Evolutionary conservation across 2,888 invertebrate species (phyloP).

Genomic region (Phyllotreta cruciferae): DNA sequence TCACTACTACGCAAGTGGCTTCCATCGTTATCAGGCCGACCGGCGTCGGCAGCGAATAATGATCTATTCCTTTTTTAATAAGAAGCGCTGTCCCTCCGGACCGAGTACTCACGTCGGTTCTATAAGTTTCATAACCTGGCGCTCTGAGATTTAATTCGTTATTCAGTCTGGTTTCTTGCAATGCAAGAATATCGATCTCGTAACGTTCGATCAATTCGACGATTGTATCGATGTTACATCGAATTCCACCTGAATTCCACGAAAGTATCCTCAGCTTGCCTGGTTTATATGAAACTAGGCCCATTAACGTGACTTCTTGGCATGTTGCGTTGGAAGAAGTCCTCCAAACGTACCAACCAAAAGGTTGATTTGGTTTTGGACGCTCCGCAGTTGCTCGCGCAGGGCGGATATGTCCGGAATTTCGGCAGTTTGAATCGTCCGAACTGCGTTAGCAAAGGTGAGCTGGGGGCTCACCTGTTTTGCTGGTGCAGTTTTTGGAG

Average conservation of each 20-base stretch:
- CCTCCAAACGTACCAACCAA: too few relatives aligned
- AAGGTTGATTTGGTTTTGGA: too few relatives aligned
- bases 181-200: neutral
- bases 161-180: conserved; percentile 7
- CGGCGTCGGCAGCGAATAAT: neutral
- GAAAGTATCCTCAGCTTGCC: conserved; percentile 2
- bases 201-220: conserved; percentile 3
- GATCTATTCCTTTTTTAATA: conserved; percentile 1
- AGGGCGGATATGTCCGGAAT: neutral
- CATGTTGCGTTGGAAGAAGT: too few relatives aligned
- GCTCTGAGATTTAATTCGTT: neutral
- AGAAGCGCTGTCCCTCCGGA: conserved; percentile 7
- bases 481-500: neutral
- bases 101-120: neutral
- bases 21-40: conserved; percentile 9
- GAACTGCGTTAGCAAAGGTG: neutral
- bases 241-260: neutral
- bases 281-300: neutral
- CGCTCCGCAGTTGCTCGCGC: neutral
- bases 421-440: neutral
- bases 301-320: too few relatives aligned
- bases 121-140: neutral
- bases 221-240: neutral
- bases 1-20: conserved; percentile 6
- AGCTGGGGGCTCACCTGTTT: neutral